Conservation (phyloP, 2,888 invertebrate species). For the Cheilosia variabilis region DNA sequence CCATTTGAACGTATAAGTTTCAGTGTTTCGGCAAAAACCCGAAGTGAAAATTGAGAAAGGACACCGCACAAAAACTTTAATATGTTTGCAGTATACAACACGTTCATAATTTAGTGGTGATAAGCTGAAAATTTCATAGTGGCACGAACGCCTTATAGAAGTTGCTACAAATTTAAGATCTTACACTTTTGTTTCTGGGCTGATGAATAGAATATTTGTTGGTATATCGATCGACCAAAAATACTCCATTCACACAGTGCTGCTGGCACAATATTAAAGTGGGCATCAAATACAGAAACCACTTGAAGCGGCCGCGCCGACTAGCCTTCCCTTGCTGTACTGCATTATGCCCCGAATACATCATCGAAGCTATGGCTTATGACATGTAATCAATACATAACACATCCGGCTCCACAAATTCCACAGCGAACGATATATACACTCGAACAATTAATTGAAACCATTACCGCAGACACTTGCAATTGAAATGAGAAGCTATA, state of each 20-base stretch:
- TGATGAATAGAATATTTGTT: too few relatives aligned
- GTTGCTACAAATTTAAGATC: background rate
- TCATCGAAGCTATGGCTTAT: background rate
- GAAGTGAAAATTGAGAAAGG: conserved; percentile 24
- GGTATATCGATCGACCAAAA: too few relatives aligned
- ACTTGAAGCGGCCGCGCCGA: too few relatives aligned
- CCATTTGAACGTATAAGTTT: conserved; percentile 13
- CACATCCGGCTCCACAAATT: conserved; percentile 10
- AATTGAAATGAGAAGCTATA: conserved; percentile 44
- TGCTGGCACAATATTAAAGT: too few relatives aligned
- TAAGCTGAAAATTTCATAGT: background rate
- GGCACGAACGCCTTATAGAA: background rate
- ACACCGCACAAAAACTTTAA: conserved; percentile 13
- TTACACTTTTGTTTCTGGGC: background rate
- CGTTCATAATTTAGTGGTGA: conserved; percentile 1
- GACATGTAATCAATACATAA: conserved; percentile 4
- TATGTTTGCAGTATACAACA: background rate
- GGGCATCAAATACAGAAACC: too few relatives aligned
- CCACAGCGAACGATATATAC: conserved; percentile 11
- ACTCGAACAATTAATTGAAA: conserved; percentile 19
- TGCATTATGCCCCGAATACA: background rate
- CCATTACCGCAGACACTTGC: conserved; percentile 54
- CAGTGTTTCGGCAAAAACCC: conserved; percentile 17
- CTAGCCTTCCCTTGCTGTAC: background rate
- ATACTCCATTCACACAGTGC: too few relatives aligned